Evolutionary conservation across 2,888 invertebrate species (phyloP).

Genomic region (Reticulitermes lucifugus): DNA sequence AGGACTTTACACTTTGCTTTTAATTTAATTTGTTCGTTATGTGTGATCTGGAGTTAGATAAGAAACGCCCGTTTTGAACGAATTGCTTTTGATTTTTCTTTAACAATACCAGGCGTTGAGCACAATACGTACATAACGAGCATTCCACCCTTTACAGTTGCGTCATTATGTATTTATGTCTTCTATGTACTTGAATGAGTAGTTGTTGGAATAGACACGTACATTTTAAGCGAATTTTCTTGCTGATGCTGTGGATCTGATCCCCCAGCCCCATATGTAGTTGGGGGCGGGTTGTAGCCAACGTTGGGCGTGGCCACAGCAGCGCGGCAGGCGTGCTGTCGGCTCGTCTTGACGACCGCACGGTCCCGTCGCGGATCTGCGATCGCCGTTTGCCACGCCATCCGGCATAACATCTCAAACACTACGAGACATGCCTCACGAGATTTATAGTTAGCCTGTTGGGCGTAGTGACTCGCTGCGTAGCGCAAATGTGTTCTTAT

Average conservation of each 20-base stretch:
- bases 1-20: too few relatives aligned
- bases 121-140: neutral
- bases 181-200: neutral
- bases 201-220: constrained; percentile 3
- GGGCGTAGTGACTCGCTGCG: neutral
- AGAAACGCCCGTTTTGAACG: too few relatives aligned
- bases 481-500: neutral
- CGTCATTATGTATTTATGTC: neutral
- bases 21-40: too few relatives aligned
- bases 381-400: neutral
- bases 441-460: neutral
- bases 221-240: neutral
- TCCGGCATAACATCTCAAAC: neutral
- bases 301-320: constrained; percentile 31
- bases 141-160: neutral
- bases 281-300: constrained; percentile 25
- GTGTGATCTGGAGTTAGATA: too few relatives aligned
- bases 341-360: neutral
- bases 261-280: neutral
- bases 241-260: neutral
- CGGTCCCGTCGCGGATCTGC: neutral
- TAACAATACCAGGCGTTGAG: too few relatives aligned
- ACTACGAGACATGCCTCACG: neutral
- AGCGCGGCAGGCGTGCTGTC: neutral
- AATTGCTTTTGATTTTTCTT: too few relatives aligned